These are phyloP conservation scores for Drosophila melanocephala DNA, from an alignment of 2,888 invertebrate species.

Conservation along the genomic window DNA sequence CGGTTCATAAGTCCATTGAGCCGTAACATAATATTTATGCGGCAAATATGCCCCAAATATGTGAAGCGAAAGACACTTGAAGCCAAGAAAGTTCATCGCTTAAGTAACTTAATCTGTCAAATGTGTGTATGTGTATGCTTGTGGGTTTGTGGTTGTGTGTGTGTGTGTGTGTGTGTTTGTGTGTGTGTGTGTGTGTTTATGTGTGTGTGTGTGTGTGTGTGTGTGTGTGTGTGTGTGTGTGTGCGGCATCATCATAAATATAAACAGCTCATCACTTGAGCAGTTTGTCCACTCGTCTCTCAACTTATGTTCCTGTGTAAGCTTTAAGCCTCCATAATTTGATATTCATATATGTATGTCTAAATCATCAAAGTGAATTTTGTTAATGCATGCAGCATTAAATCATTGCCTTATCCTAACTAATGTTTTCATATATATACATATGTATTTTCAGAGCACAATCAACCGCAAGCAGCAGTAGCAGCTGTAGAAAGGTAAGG, in stretches of 20 bases:
- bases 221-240: constrained; percentile 15
- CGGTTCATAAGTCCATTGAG: constrained; percentile 60
- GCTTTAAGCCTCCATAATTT: constrained; percentile 72
- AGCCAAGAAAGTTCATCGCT: constrained; percentile 43
- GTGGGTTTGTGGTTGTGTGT: background rate
- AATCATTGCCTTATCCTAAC: constrained; percentile 43
- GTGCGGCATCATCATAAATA: constrained; percentile 62
- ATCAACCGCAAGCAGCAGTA: background rate
- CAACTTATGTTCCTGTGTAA: constrained; percentile 29
- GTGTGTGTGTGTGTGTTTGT: constrained; percentile 10
- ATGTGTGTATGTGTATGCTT: background rate
- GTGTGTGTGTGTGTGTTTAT: constrained; percentile 9
- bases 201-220: background rate
- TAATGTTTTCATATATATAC: constrained; percentile 33
- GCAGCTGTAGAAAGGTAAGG: constrained; percentile 44
- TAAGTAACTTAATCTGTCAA: constrained; percentile 61
- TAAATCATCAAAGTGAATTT: constrained; percentile 56
- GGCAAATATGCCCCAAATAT: constrained; percentile 59
- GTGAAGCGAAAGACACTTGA: constrained; percentile 55
- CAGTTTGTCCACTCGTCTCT: constrained; percentile 12
- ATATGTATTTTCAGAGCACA: constrained; percentile 49
- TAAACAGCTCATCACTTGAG: constrained; percentile 70
- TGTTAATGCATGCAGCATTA: constrained; percentile 58
- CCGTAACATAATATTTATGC: constrained; percentile 75
- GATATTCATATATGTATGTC: constrained; percentile 67